Evolutionary conservation across 2,113 vertebrate genomes (phyloP).

Genomic region (Cebus imitator): DNA sequence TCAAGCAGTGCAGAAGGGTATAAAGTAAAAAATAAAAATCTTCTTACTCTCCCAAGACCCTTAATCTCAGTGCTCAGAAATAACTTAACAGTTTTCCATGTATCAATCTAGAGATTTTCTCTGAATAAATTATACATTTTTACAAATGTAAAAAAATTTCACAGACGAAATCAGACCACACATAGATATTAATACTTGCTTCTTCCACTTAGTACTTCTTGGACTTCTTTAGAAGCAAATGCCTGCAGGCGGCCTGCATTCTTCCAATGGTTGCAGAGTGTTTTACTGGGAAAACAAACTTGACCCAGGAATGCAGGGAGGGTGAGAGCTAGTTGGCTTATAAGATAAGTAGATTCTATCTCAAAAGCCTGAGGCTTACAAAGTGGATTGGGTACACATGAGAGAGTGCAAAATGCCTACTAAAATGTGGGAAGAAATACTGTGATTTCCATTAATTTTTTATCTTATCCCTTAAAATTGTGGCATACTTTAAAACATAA

Average conservation of each 20-base stretch:
- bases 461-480: not conserved
- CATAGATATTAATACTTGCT: not conserved
- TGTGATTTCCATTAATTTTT: not conserved
- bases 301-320: not conserved
- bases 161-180: not conserved
- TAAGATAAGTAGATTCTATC: not conserved
- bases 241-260: not conserved
- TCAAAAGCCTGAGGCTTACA: not conserved
- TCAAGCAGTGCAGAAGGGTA: slow-evolving; percentile 13
- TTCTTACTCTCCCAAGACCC: not conserved
- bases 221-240: not conserved
- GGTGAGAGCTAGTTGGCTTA: not conserved
- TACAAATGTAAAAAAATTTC: slow-evolving; percentile 9
- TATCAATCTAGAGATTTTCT: slow-evolving; percentile 19
- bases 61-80: slow-evolving; percentile 45
- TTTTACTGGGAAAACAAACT: not conserved
- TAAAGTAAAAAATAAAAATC: not conserved
- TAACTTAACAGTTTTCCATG: not conserved
- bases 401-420: not conserved
- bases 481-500: not conserved
- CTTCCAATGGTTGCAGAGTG: not conserved
- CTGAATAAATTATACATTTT: slow-evolving; percentile 39
- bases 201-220: not conserved
- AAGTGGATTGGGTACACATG: not conserved
- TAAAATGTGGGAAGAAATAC: not conserved